Evolutionary conservation across 2,113 vertebrate genomes (phyloP), one percentile per base, ranked within the genome.

Genomic region (Barnardius zonarius): DNA sequence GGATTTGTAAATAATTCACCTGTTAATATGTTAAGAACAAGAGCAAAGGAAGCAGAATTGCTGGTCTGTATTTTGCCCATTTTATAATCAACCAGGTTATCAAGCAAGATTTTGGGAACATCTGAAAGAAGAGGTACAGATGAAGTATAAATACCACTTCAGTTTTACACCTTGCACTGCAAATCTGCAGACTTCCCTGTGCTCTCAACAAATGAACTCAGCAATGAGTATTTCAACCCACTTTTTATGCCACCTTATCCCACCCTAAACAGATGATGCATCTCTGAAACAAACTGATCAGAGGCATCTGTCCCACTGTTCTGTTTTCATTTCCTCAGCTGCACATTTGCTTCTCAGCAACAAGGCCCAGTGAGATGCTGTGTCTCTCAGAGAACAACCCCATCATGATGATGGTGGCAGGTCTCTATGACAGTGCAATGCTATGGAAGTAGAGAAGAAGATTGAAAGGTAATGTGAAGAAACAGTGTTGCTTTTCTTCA

Each of bases 351-450:
- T 66, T 39, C 59, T 48, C n/a, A 28, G 19, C 43, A 37, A 15
- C 1, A 0, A 63, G 18, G 33, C 22, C n/a, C 33, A 15, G 17
- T 0, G 1, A 24, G 46, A 59, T 10, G 2, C 13, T 12, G 2
- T 8, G 33, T 37, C 13, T 44, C 49, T 43, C 9, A 33, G 44
- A 67, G 39, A 79, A 12, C 18, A 25, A 1, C 7, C 17, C 17
- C 12, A 17, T 46, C 9, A 17, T 51, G 52, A 23, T 49, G 25
- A 23, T 11, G 28, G 11, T 52, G 37, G 41, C 39, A 18, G 16
- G 28, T 39, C 33, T 24, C 35, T 23, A 4, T 2, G 15, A 48
- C 59, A 69, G 14, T 16, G 52, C 0, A 0, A 11, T 39, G 14
- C 13, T 35, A 33, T 9, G 11, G 55, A 19, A 54, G 11, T 7